Conservation (phyloP, 1,140 invertebrate genomes). For the Dinothrombium tinctorium region DNA sequence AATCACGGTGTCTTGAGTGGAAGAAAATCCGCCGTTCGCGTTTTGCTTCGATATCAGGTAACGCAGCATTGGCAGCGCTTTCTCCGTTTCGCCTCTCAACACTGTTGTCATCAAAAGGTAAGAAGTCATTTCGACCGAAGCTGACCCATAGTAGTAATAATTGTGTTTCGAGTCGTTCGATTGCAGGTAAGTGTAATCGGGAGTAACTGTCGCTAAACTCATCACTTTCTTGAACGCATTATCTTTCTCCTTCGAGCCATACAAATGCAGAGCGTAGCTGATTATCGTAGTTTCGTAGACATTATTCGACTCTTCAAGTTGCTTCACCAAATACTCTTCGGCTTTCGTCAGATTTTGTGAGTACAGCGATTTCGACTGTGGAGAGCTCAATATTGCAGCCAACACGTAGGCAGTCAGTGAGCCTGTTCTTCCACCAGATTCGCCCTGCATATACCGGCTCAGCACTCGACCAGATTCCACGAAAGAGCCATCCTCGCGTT, state of each 20-base stretch:
- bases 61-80: conserved; percentile 51
- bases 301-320: conserved; percentile 39
- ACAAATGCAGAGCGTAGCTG: conserved; percentile 52
- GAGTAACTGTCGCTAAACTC: conserved; percentile 33
- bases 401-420: conserved; percentile 61
- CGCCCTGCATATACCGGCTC: conserved; percentile 44
- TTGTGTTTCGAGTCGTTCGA: conserved; percentile 36
- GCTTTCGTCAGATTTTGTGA: conserved; percentile 23
- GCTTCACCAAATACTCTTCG: conserved; percentile 46
- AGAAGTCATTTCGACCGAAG: conserved; percentile 65
- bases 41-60: conserved; percentile 64
- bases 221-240: conserved; percentile 39
- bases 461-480: conserved; percentile 43
- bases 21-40: conserved; percentile 51
- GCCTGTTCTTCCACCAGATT: conserved; percentile 18
- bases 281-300: conserved; percentile 49
- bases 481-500: conserved; percentile 59
- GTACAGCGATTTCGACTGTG: conserved; percentile 36
- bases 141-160: conserved; percentile 36
- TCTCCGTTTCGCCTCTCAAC: conserved; percentile 28
- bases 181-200: conserved; percentile 7
- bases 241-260: no score
- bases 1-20: conserved; percentile 42
- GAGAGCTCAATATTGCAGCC: conserved; percentile 48
- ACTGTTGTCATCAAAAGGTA: conserved; percentile 35